Conservation (phyloP, 2,113 vertebrate species). For the Bufo bufo region DNA sequence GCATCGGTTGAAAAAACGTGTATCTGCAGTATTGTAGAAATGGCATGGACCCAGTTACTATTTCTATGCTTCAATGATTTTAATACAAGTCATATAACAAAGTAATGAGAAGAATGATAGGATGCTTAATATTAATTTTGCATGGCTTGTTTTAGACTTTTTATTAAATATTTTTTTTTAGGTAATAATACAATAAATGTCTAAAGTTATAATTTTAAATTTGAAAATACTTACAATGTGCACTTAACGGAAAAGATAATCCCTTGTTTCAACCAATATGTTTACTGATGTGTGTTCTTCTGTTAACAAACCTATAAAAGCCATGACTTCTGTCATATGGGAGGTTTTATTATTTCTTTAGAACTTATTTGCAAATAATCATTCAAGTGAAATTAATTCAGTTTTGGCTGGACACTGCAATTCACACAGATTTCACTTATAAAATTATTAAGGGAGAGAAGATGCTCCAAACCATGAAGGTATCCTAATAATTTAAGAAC, state of each 20-base stretch:
- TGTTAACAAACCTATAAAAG: not conserved
- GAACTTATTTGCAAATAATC: not conserved
- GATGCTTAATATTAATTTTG: slow-evolving; percentile 72
- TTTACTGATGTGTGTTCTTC: not conserved
- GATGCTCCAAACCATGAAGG: not conserved
- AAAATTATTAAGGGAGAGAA: not conserved
- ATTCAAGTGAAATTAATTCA: not conserved
- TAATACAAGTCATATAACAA: slow-evolving; percentile 71
- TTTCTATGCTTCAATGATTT: slow-evolving; percentile 69
- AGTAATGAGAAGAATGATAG: slow-evolving; percentile 66
- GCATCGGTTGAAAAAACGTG: slow-evolving; percentile 62
- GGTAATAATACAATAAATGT: not conserved
- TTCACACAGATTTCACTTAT: too few species aligned
- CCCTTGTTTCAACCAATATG: not conserved
- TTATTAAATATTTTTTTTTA: slow-evolving; percentile 8
- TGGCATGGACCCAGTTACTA: slow-evolving; percentile 62
- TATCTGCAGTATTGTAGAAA: slow-evolving; percentile 62
- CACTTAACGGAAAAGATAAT: not conserved
- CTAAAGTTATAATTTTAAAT: not conserved
- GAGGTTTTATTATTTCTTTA: not conserved
- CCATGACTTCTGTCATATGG: not conserved
- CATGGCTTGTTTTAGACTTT: slow-evolving; percentile 60
- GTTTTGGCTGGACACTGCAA: not conserved
- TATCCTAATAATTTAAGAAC: not conserved
- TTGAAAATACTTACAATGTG: slow-evolving; percentile 4